Percentiles rank a stretch among this genome's conserved stretches.
phyloP scores from a whole-genome alignment of 1,140 invertebrate species.

The Drosophila athabasca region DNA sequence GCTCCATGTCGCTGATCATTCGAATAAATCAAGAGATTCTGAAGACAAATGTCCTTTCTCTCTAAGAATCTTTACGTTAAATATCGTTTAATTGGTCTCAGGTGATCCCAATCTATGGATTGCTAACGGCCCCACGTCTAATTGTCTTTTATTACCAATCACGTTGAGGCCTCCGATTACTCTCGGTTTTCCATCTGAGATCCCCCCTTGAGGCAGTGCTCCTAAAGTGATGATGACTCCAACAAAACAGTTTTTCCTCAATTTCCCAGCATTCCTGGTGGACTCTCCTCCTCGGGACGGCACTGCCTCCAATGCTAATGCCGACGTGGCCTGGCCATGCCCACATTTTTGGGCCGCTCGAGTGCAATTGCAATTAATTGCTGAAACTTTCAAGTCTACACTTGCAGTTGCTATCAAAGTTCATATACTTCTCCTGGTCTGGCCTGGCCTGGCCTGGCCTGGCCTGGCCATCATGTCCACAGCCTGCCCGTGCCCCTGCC shows the following conservation, averaged over 20 bases:
- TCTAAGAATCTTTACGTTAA: too few species aligned
- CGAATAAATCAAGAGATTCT: too few species aligned
- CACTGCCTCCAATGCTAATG: conserved; percentile 1
- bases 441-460: too few species aligned
- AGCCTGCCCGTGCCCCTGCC: too few species aligned
- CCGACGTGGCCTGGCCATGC: conserved; percentile 6
- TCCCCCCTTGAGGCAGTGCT: not conserved
- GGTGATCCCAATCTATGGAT: too few species aligned
- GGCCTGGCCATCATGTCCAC: not conserved
- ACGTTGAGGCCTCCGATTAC: too few species aligned
- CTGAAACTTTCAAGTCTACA: conserved; percentile 43
- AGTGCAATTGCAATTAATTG: conserved; percentile 60
- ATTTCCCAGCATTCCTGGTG: conserved; percentile 2
- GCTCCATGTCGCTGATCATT: too few species aligned
- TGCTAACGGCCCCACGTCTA: too few species aligned
- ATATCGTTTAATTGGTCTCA: too few species aligned
- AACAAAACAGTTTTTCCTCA: not conserved
- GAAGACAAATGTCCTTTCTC: too few species aligned
- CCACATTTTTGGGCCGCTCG: conserved; percentile 32
- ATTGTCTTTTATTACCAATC: too few species aligned
- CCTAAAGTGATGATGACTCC: too few species aligned
- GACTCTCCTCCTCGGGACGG: not conserved
- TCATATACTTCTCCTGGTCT: conserved; percentile 4
- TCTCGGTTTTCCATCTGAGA: not conserved
- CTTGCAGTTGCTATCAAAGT: conserved; percentile 23